Conservation (phyloP, 2,113 vertebrate species). For the Nothoprocta perdicaria region DNA sequence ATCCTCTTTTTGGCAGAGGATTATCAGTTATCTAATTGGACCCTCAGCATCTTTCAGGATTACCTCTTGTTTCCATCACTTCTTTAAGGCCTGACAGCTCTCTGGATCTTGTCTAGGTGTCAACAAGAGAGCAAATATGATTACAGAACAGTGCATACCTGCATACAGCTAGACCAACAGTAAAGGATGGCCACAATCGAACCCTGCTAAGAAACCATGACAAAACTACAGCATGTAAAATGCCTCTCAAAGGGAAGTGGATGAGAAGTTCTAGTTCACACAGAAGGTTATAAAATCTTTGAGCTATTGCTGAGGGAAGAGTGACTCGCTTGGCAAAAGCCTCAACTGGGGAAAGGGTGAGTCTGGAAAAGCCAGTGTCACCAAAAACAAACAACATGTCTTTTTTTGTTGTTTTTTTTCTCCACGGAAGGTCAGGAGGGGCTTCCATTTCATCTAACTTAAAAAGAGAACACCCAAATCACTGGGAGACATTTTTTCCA, state of each 20-base stretch:
- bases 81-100: accelerated
- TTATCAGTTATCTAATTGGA: background rate
- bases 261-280: background rate
- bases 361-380: background rate
- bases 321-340: background rate
- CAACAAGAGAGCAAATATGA: background rate
- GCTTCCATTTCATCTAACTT: background rate
- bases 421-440: background rate
- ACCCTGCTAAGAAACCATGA: background rate
- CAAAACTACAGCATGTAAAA: background rate
- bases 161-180: background rate
- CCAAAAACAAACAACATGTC: background rate
- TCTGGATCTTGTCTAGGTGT: background rate
- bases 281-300: background rate
- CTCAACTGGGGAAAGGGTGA: background rate
- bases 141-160: background rate
- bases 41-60: background rate
- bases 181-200: background rate
- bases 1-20: background rate
- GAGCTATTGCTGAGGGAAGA: background rate
- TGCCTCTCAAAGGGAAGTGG: background rate
- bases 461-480: background rate
- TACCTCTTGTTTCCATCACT: background rate
- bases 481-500: too few relatives aligned
- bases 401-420: background rate